These are phyloP conservation scores for Zelleria hepariella DNA, from an alignment of 2,888 invertebrate species.

Conservation along the genomic window DNA sequence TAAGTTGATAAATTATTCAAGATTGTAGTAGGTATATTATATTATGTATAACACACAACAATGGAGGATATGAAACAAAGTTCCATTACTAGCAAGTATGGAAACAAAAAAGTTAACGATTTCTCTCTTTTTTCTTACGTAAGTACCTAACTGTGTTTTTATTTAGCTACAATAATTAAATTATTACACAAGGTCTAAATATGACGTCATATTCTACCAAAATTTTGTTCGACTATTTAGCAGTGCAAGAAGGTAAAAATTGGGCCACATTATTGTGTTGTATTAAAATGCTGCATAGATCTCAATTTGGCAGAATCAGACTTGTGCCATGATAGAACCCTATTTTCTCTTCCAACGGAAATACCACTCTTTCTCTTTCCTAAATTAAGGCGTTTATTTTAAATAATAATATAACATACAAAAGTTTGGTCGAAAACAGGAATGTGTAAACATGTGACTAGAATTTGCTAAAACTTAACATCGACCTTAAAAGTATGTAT, in stretches of 20 bases:
- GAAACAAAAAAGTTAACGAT: not conserved
- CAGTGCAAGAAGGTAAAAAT: too few relatives aligned
- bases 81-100: too few relatives aligned
- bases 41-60: too few relatives aligned
- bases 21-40: not conserved
- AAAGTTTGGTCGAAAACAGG: constrained; percentile 70
- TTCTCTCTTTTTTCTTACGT: not conserved
- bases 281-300: too few relatives aligned
- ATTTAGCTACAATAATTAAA: not conserved
- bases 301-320: too few relatives aligned
- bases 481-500: constrained; percentile 65
- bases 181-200: too few relatives aligned
- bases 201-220: too few relatives aligned
- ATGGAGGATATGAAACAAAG: too few relatives aligned
- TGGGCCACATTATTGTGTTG: too few relatives aligned
- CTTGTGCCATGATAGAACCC: too few relatives aligned
- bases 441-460: constrained; percentile 71
- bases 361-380: not conserved
- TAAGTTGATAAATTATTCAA: not conserved
- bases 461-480: constrained; percentile 72
- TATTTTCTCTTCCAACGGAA: not conserved
- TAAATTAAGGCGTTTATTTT: not conserved
- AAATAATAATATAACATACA: constrained; percentile 11
- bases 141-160: too few relatives aligned
- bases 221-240: too few relatives aligned